Evolutionary conservation across 2,113 vertebrate species (phyloP), one percentile per base, ranked within the genome.

Genomic region (Ibidorhyncha struthersii): DNA sequence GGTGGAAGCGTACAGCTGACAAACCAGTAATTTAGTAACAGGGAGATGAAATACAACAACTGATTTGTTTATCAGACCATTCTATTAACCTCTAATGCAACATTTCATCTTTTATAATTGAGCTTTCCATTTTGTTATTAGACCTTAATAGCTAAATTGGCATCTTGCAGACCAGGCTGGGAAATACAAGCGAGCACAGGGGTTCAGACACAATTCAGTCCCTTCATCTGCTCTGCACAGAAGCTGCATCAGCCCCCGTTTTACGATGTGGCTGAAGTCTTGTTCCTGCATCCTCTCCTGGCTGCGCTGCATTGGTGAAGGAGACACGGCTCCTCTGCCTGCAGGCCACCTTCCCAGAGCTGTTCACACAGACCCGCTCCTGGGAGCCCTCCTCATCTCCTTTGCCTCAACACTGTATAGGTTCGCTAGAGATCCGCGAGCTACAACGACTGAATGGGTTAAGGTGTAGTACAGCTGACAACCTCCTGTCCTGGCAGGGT

Each of bases 31-130:
- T 96, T 96, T 93, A 66, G 66, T 85, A 94, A 82, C 12, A 82
- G 32, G 49, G 52, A 62, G n/a, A 86, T 82, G 62, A 93, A 96
- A 77, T 93, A 18, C 58, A 67, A 25, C 45, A 86, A 65, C 65
- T 58, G 70, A 80, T 88, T 93, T 93, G 58, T 95, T 96, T 96
- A 90, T 95, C 32, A 73, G 84, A 79, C 81, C 45, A n/a, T 79
- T 95, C 71, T 80, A 61, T 95, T 97, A 93, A 96, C 84, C 84
- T 89, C 52, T 88, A 90, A 85, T 86, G 84, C 26, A 77, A 82
- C 49, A 77, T 93, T 93, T 95, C 23, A 80, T 95, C 32, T 82
- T 89, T 95, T 87, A 82, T 87, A 94, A 94, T 96, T 96, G 86
- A 94, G 67, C 50, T 88, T 96, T 94, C 58, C 63, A 59, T 95